These are phyloP conservation scores for Blera fallax DNA, from an alignment of 2,888 invertebrate genomes.

Conservation along the genomic window DNA sequence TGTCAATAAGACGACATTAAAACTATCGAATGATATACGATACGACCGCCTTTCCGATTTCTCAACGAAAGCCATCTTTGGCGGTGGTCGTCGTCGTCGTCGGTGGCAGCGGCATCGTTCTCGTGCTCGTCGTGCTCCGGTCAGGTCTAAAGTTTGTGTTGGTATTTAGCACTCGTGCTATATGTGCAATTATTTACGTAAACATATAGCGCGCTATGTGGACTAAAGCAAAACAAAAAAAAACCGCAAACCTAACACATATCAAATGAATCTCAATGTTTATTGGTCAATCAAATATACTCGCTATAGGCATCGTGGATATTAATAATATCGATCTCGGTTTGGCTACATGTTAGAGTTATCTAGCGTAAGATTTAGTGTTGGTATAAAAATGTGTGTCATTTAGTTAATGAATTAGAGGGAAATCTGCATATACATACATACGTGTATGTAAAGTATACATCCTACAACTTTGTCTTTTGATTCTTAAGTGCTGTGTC, in stretches of 20 bases:
- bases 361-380: slow-evolving; percentile 11
- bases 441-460: no score
- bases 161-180: slow-evolving; percentile 54
- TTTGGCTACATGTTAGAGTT: neutral
- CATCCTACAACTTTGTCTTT: no score
- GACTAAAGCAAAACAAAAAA: slow-evolving; percentile 11
- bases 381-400: neutral
- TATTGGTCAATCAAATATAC: slow-evolving; percentile 79
- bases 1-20: slow-evolving; percentile 69
- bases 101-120: neutral
- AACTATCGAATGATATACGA: slow-evolving; percentile 66
- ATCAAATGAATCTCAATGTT: slow-evolving; percentile 80
- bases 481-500: no score
- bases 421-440: neutral
- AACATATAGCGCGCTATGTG: slow-evolving; percentile 19
- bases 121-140: slow-evolving; percentile 10
- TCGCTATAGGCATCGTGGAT: slow-evolving; percentile 28
- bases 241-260: slow-evolving; percentile 14
- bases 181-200: slow-evolving; percentile 46
- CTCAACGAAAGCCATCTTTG: slow-evolving; percentile 52
- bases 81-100: slow-evolving; percentile 32
- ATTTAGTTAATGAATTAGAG: neutral
- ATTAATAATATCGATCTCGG: slow-evolving; percentile 12
- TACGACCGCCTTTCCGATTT: slow-evolving; percentile 70
- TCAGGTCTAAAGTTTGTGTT: slow-evolving; percentile 28